A percentile compares a stretch with the other conserved stretches of the same genome.
These are phyloP conservation scores for Dinomys branickii DNA, from an alignment of 2,113 vertebrate genomes.

Conservation along the genomic window DNA sequence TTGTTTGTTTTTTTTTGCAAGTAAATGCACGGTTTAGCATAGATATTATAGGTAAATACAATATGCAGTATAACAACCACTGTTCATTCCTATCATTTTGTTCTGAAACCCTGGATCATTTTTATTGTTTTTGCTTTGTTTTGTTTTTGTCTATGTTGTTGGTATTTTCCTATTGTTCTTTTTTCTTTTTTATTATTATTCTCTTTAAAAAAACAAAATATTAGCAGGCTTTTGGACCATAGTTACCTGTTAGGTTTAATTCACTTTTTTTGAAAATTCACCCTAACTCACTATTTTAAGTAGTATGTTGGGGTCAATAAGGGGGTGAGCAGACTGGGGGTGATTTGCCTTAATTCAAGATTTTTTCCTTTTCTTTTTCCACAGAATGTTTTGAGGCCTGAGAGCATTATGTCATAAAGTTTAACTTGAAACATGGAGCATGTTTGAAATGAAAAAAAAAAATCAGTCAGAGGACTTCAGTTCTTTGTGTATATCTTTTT, in stretches of 20 bases:
- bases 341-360: constrained; percentile 45
- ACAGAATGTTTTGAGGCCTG: background rate
- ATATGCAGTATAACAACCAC: too few species aligned
- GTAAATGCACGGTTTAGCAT: background rate
- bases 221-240: background rate
- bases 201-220: background rate
- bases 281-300: background rate
- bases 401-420: constrained; percentile 54
- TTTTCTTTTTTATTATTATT: too few species aligned
- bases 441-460: constrained; percentile 1
- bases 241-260: background rate
- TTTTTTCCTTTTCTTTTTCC: background rate
- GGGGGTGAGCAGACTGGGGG: background rate
- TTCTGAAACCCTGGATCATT: too few species aligned
- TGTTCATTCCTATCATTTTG: too few species aligned
- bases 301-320: background rate
- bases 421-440: constrained; percentile 19
- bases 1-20: background rate
- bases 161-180: too few species aligned
- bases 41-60: background rate
- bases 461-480: constrained; percentile 14
- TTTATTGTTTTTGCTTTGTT: too few species aligned
- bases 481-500: constrained; percentile 30
- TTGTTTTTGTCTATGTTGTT: too few species aligned
- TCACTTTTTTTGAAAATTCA: constrained; percentile 9